These are phyloP conservation scores for Mylabris sibirica DNA, from an alignment of 2,888 invertebrate species.

Conservation along the genomic window DNA sequence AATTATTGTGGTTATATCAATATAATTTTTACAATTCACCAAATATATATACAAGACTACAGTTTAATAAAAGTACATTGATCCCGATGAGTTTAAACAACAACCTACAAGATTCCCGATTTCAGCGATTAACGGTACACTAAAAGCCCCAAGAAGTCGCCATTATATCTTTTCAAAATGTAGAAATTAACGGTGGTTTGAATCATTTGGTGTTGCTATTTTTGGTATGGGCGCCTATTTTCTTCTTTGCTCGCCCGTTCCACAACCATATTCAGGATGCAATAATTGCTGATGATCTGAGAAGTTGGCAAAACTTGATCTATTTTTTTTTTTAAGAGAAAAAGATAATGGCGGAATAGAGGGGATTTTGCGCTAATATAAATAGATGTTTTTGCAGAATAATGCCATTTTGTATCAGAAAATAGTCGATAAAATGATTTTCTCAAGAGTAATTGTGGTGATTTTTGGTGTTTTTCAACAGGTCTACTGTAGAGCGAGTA, in stretches of 20 bases:
- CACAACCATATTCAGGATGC: background rate
- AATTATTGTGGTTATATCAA: too few species aligned
- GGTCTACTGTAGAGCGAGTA: background rate
- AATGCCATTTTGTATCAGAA: background rate
- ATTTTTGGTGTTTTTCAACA: background rate
- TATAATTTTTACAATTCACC: too few species aligned
- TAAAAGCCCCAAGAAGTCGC: background rate
- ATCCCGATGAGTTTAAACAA: background rate
- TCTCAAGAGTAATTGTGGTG: background rate
- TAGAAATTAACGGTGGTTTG: background rate
- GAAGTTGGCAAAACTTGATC: background rate
- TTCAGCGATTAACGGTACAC: background rate
- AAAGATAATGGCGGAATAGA: background rate
- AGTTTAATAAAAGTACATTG: background rate
- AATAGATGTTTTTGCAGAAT: background rate
- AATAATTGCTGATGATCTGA: background rate
- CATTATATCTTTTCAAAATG: background rate
- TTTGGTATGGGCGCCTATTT: slow-evolving; percentile 1
- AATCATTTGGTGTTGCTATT: background rate
- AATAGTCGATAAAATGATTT: background rate
- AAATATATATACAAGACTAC: background rate
- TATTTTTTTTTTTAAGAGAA: background rate
- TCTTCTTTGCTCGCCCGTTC: background rate
- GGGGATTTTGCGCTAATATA: background rate
- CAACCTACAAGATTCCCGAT: background rate